Percentiles rank a stretch among this genome's conserved stretches.
Conservation (phyloP, 2,797 vertebrate species). For the Scolopax rusticola region DNA sequence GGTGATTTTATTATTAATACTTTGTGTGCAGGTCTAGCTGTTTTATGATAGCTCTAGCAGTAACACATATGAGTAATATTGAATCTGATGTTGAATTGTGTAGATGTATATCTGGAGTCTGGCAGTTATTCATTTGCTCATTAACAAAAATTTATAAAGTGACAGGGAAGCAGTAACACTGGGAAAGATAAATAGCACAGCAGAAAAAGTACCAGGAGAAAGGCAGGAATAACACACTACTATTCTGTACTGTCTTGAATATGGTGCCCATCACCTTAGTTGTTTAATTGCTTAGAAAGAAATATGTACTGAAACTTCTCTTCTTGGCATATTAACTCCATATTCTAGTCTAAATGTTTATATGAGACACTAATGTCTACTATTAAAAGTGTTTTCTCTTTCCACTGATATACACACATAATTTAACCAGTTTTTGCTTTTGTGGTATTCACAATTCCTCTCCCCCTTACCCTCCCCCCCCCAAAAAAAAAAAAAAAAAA, state of each 20-base stretch:
- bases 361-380: not conserved
- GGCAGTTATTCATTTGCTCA: not conserved
- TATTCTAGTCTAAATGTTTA: not conserved
- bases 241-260: not conserved
- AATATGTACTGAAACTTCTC: not conserved
- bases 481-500: too few species aligned
- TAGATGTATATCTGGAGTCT: not conserved
- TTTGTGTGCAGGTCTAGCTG: not conserved
- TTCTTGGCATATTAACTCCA: not conserved
- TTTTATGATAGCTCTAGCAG: not conserved
- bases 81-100: not conserved
- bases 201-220: not conserved
- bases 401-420: not conserved
- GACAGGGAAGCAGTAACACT: not conserved
- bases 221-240: not conserved
- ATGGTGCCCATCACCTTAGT: not conserved
- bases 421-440: not conserved
- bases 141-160: not conserved
- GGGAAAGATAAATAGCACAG: not conserved
- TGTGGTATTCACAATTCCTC: not conserved
- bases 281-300: not conserved
- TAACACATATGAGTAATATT: not conserved
- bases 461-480: rapidly evolving
- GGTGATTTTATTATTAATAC: not conserved
- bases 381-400: not conserved